Evolutionary conservation across 2,888 invertebrate species (phyloP).

Genomic region (Drosophila neonasuta): DNA sequence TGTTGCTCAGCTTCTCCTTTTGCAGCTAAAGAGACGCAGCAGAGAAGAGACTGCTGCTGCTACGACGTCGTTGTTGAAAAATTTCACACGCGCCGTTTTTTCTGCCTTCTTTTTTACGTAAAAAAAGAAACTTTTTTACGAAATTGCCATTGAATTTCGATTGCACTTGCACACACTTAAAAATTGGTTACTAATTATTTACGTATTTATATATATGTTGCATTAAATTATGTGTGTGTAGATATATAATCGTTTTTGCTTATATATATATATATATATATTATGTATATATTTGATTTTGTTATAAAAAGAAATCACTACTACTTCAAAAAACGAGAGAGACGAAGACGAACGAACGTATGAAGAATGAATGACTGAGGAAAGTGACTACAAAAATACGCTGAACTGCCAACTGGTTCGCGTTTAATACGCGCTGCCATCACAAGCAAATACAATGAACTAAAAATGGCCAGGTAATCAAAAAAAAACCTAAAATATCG

Average conservation of each 20-base stretch:
- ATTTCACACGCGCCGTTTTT: slow-evolving; percentile 75
- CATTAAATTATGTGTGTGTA: slow-evolving; percentile 42
- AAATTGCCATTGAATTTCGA: slow-evolving; percentile 49
- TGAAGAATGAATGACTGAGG: slow-evolving; percentile 57
- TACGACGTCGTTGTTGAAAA: slow-evolving; percentile 63
- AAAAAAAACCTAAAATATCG: background rate
- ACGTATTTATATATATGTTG: slow-evolving; percentile 39
- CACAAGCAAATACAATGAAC: slow-evolving; percentile 7
- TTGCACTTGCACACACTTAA: slow-evolving; percentile 50
- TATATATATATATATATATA: slow-evolving; percentile 56
- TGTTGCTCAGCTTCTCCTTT: slow-evolving; percentile 62
- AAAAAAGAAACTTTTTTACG: slow-evolving; percentile 60
- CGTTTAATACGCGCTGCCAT: slow-evolving; percentile 26
- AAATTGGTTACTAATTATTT: slow-evolving; percentile 30
- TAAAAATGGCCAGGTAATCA: slow-evolving; percentile 9
- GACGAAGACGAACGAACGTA: slow-evolving; percentile 57
- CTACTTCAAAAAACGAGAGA: slow-evolving; percentile 58
- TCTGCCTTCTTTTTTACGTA: slow-evolving; percentile 63
- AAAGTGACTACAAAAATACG: slow-evolving; percentile 55
- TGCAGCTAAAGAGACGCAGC: slow-evolving; percentile 54
- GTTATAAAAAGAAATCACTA: slow-evolving; percentile 59
- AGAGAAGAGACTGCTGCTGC: slow-evolving; percentile 41
- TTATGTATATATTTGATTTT: slow-evolving; percentile 56
- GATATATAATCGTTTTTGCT: slow-evolving; percentile 42
- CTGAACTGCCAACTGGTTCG: slow-evolving; percentile 34